A percentile compares a stretch with the other conserved stretches of the same genome.
These are phyloP conservation scores for Andrena hattorfiana DNA, from an alignment of 2,888 invertebrate species.

Conservation along the genomic window DNA sequence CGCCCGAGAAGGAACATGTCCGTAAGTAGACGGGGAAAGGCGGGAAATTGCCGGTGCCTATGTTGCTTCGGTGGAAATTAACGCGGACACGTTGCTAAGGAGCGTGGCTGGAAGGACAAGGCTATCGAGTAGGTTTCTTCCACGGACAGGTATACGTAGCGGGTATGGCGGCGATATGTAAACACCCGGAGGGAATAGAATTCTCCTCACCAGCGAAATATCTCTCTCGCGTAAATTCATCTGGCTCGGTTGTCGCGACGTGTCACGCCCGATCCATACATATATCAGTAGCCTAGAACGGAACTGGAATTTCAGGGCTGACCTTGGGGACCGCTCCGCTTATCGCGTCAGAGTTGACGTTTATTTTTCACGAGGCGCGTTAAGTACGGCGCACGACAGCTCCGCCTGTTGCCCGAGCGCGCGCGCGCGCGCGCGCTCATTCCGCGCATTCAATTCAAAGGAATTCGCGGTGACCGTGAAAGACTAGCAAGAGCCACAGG, in stretches of 20 bases:
- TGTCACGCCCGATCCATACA: neutral
- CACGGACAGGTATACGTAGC: neutral
- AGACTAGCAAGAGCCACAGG: constrained; percentile 66
- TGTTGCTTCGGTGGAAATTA: neutral
- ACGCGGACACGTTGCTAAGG: neutral
- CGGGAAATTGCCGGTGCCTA: constrained; percentile 25
- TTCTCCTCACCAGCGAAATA: neutral
- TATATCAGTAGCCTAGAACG: constrained; percentile 54
- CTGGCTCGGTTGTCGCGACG: neutral
- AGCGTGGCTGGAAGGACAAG: constrained; percentile 27
- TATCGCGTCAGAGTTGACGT: constrained; percentile 65
- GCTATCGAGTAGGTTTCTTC: constrained; percentile 7
- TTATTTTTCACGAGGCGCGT: constrained; percentile 67
- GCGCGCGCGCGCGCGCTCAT: neutral
- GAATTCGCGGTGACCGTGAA: constrained; percentile 60
- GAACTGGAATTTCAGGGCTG: constrained; percentile 70
- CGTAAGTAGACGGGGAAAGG: constrained; percentile 35
- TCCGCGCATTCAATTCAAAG: constrained; percentile 37
- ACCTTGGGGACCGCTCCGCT: constrained; percentile 69
- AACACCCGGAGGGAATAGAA: neutral
- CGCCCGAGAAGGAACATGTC: neutral
- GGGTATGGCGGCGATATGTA: neutral
- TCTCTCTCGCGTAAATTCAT: neutral
- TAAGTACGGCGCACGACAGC: constrained; percentile 34
- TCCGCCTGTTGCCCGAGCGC: neutral